phyloP scores from a whole-genome alignment of 1,140 invertebrate genomes.

The Harlomillsia oculata region DNA sequence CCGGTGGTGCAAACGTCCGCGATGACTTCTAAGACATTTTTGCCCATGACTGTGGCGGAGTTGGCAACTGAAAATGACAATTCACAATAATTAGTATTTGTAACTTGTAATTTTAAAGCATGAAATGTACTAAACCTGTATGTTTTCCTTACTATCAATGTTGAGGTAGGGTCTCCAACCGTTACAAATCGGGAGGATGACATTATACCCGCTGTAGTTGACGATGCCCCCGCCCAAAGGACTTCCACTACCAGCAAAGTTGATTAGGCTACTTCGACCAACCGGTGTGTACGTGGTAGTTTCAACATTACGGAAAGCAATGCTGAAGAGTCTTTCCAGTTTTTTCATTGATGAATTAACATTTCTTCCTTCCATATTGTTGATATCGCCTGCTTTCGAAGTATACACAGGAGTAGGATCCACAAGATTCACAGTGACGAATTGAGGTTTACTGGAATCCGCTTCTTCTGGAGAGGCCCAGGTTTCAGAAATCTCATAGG shows the following conservation, averaged over 20 bases:
- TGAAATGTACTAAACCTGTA: background rate
- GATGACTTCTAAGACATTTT: background rate
- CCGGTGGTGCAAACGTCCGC: background rate
- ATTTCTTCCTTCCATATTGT: background rate
- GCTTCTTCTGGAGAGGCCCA: background rate
- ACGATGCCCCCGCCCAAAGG: conserved; percentile 6
- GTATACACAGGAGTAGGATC: too few species aligned
- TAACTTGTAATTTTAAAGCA: background rate
- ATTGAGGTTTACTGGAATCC: background rate
- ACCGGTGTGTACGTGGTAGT: conserved; percentile 6
- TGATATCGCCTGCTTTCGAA: background rate
- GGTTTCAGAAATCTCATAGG: background rate
- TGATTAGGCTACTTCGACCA: background rate
- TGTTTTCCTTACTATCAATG: conserved; percentile 6
- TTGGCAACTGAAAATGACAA: conserved; percentile 3
- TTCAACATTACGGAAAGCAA: background rate
- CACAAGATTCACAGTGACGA: too few species aligned
- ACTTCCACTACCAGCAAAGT: background rate
- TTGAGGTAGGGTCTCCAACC: conserved; percentile 16
- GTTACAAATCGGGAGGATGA: background rate
- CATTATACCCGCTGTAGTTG: conserved; percentile 9
- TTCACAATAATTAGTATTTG: too few species aligned
- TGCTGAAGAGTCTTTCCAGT: background rate
- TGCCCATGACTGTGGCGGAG: background rate
- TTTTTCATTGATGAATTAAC: background rate